phyloP scores from a whole-genome alignment of 2,888 invertebrate species.

The Gortyna flavago region DNA sequence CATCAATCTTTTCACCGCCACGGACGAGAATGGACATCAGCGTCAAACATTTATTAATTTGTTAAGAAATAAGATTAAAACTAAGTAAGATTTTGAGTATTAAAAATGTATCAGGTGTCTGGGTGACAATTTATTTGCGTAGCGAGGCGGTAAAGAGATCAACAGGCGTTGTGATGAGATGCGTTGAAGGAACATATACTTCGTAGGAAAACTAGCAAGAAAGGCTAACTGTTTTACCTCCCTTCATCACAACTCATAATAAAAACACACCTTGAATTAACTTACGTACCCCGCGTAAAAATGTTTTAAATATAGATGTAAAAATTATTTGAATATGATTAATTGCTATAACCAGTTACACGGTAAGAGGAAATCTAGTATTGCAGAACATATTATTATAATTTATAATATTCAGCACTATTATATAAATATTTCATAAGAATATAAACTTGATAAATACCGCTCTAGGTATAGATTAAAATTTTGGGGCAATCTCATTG shows the following conservation, averaged over 20 bases:
- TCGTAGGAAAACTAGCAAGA: constrained; percentile 6
- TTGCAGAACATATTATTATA: constrained; percentile 48
- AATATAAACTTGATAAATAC: constrained; percentile 45
- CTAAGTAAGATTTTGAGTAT: constrained; percentile 55
- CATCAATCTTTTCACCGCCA: constrained; percentile 42
- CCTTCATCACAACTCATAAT: constrained; percentile 26
- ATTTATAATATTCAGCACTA: constrained; percentile 29
- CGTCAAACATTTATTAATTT: constrained; percentile 25
- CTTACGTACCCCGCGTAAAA: constrained; percentile 37
- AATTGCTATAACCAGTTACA: constrained; percentile 35
- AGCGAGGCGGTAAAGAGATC: constrained; percentile 29
- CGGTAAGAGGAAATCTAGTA: constrained; percentile 40
- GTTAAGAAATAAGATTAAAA: constrained; percentile 37
- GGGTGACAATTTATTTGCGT: constrained; percentile 46
- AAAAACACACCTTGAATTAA: constrained; percentile 10
- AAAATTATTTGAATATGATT: constrained; percentile 9
- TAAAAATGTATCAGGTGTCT: constrained; percentile 55
- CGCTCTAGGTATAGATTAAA: constrained; percentile 39
- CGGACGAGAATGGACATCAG: constrained; percentile 24
- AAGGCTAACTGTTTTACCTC: background rate
- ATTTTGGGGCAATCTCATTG: constrained; percentile 63
- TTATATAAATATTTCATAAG: constrained; percentile 42
- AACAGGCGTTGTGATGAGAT: constrained; percentile 2
- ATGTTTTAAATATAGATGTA: constrained; percentile 37
- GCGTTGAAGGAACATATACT: constrained; percentile 12